These are phyloP conservation scores for Penaeus indicus DNA, from an alignment of 1,140 invertebrate genomes.

Conservation along the genomic window DNA sequence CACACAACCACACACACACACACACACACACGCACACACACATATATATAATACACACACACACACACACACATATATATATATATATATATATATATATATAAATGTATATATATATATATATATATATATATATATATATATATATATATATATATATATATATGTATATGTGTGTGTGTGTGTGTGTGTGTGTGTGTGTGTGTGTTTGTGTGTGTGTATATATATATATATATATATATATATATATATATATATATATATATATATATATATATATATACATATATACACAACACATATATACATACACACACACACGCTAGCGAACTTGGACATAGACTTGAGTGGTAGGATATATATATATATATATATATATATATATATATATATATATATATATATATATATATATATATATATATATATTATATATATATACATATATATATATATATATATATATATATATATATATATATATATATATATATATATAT, in stretches of 20 bases:
- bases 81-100: slow-evolving; percentile 26
- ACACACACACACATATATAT: background rate
- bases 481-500: no score
- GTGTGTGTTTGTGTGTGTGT: background rate
- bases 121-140: slow-evolving; percentile 6
- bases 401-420: no score
- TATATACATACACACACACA: background rate
- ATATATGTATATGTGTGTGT: background rate
- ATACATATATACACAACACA: slow-evolving; percentile 26
- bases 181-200: background rate
- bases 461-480: no score
- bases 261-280: slow-evolving; percentile 2
- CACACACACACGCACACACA: background rate
- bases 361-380: background rate
- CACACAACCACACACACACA: no score
- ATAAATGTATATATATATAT: slow-evolving; percentile 16
- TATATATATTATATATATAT: no score
- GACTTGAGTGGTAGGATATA: background rate
- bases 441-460: no score
- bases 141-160: background rate
- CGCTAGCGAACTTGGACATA: background rate
- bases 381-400: no score
- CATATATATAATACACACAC: background rate
- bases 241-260: background rate
- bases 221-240: background rate